Percentiles rank a stretch among this genome's conserved stretches.
Conservation (phyloP, 2,113 vertebrate genomes). For the Elachura formosa region DNA sequence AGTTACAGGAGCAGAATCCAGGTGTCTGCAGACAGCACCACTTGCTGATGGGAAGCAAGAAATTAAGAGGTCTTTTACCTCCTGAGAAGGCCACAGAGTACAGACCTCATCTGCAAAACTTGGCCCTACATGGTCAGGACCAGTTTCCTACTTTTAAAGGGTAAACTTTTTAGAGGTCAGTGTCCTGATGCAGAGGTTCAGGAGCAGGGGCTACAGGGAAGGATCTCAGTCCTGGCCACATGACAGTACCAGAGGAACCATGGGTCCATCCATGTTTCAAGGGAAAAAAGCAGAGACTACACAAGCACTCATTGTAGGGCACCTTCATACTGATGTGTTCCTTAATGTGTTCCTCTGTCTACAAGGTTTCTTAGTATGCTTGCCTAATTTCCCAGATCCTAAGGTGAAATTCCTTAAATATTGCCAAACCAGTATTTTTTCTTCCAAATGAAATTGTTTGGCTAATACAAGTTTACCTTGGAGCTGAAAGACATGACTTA, state of each 20-base stretch:
- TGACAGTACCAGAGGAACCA: neutral
- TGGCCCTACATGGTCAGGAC: neutral
- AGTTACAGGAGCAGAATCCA: neutral
- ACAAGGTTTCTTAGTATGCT: neutral
- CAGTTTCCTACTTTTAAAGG: neutral
- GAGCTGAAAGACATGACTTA: neutral
- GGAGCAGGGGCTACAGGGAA: neutral
- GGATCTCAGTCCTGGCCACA: rapidly evolving
- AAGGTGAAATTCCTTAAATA: neutral
- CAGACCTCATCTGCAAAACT: neutral
- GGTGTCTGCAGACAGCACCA: neutral
- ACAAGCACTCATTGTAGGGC: no score
- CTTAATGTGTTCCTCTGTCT: neutral
- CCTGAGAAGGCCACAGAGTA: neutral
- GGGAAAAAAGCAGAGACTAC: neutral
- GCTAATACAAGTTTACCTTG: neutral
- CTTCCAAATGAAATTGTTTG: neutral
- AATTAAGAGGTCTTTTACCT: neutral
- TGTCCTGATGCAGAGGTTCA: neutral
- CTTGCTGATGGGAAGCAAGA: neutral
- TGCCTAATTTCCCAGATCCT: neutral
- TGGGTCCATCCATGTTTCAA: rapidly evolving
- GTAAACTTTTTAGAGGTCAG: neutral
- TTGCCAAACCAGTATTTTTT: neutral
- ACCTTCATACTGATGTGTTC: neutral